These are phyloP conservation scores for Gari tellinella DNA, from an alignment of 2,888 invertebrate genomes.

Conservation along the genomic window DNA sequence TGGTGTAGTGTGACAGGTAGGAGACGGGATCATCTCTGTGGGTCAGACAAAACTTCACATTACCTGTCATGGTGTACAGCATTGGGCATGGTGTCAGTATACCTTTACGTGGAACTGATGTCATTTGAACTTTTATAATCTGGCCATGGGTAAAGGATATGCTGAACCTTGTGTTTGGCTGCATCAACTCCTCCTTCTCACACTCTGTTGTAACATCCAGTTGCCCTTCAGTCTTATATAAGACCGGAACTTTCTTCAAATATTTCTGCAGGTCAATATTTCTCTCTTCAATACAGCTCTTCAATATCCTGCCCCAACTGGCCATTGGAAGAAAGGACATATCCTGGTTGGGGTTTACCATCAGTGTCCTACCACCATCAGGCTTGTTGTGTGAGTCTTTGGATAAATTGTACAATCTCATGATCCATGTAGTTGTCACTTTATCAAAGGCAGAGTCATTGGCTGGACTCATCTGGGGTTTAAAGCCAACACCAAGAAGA, in stretches of 20 bases:
- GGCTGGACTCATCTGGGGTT: constrained; percentile 49
- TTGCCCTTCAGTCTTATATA: constrained; percentile 1
- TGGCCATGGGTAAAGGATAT: constrained; percentile 59
- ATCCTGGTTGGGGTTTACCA: constrained; percentile 5
- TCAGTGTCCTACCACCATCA: constrained; percentile 3
- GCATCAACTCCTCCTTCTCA: constrained; percentile 16
- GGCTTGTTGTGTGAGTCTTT: constrained; percentile 5
- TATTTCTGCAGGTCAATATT: constrained; percentile 12
- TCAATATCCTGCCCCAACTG: constrained; percentile 29
- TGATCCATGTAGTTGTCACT: constrained; percentile 60
- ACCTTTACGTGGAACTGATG: constrained; percentile 54
- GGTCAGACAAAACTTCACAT: constrained; percentile 59
- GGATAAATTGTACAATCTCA: constrained; percentile 47
- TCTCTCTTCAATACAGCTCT: constrained; percentile 9
- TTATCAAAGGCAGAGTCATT: constrained; percentile 20
- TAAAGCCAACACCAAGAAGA: constrained; percentile 53
- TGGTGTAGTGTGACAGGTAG: constrained; percentile 59
- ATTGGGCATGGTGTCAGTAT: constrained; percentile 56
- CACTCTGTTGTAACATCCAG: constrained; percentile 53
- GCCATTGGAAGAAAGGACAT: constrained; percentile 5
- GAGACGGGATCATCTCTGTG: constrained; percentile 64
- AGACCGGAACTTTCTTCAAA: not conserved
- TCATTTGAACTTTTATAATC: constrained; percentile 57
- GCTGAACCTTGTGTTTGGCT: constrained; percentile 56
- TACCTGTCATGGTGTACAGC: constrained; percentile 60